Base-by-base conservation (phyloP, 2,797 vertebrate genomes). In the Danio kyathit region DNA sequence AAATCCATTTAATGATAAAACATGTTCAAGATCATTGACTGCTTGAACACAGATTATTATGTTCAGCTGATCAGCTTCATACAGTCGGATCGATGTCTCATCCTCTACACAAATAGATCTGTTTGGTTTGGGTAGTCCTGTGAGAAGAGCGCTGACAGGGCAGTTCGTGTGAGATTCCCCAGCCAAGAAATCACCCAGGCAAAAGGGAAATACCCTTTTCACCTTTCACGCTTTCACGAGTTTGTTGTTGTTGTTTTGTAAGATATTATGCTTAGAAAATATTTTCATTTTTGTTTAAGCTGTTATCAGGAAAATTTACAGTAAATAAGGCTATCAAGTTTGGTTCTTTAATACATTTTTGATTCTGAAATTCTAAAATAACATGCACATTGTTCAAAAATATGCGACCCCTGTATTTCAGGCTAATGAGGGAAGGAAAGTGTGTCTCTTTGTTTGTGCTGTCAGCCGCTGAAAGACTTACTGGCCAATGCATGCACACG, bases 401-500 rank as follows among this genome's bases (percentile, higher is more conserved):
- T 67, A 41, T 38, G 63, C 7, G 29, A 54, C 13, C 40, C 14
- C 44, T 61, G 14, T 70, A 38, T 9, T 21, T 65, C 1, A 64
- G 40, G 44, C 12, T 16, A 61, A 61, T n/a, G 7, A 40, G 41
- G 10, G 57, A 59, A 67, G 2, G 6, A 76, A 77, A 13, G 11
- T 48, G 11, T 17, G 16, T 56, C 14, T 46, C 49, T 52, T 56
- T 70, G n/a, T 61, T 52, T 43, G 14, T 56, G 40, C 46, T 21
- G 76, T 61, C 65, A 61, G 12, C 16, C 19, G 56, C 60, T 52
- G 46, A 80, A 38, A 56, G 60, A 73, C 21, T 73, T 17, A 56
- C 7, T 72, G 56, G 19, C 29, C 49, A 60, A 43, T 54, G 43
- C 65, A 70, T 46, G 46, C 29, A 52, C 13, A 63, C 40, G 75